These are phyloP conservation scores for Muscicapa adusta DNA, from an alignment of 2,113 vertebrate species.

Conservation along the genomic window DNA sequence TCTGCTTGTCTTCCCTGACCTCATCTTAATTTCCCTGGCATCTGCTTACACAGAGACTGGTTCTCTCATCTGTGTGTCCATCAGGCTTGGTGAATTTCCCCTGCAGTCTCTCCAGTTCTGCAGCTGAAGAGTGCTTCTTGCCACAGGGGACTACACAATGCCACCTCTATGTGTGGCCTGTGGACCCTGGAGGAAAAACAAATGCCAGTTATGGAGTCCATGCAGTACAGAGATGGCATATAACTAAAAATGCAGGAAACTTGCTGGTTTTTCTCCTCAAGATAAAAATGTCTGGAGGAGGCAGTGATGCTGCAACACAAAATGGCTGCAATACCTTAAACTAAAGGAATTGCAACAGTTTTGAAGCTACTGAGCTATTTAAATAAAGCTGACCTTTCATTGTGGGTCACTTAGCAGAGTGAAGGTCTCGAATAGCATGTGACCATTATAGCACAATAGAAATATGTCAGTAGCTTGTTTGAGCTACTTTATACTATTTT, in stretches of 20 bases:
- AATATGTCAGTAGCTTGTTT: neutral
- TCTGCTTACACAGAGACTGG: neutral
- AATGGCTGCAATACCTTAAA: neutral
- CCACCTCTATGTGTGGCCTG: neutral
- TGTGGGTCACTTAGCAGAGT: neutral
- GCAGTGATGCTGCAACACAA: neutral
- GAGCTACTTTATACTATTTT: neutral
- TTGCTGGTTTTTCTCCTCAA: neutral
- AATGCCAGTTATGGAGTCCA: neutral
- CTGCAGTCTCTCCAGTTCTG: neutral
- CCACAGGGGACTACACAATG: neutral
- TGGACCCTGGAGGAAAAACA: neutral
- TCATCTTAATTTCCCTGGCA: neutral
- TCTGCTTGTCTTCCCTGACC: neutral
- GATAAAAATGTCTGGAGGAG: neutral
- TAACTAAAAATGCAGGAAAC: neutral
- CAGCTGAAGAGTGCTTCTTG: neutral
- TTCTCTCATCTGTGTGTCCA: neutral
- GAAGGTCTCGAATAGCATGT: neutral
- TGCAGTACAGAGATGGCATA: neutral
- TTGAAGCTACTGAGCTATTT: neutral
- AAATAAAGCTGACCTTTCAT: neutral
- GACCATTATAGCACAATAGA: neutral
- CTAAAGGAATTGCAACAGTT: neutral
- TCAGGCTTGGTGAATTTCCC: neutral